Percentiles rank a stretch among this genome's conserved stretches.
Conservation (phyloP, 2,113 vertebrate species). For the Daubentonia madagascariensis region DNA sequence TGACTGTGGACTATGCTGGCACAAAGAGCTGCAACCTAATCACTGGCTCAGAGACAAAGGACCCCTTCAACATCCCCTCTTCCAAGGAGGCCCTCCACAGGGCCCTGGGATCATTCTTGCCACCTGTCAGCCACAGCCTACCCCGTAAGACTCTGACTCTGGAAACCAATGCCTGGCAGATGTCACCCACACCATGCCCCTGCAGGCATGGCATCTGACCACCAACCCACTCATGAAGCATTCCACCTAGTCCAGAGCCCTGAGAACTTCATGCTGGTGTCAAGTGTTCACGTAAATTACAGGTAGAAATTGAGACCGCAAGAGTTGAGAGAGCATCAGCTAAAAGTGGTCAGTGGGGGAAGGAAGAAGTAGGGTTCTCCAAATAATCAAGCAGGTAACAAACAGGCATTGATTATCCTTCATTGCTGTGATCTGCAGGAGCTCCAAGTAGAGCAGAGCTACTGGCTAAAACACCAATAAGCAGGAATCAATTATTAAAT, state of each 20-base stretch:
- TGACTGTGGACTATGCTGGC: background rate
- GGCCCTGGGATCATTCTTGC: background rate
- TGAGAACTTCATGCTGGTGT: background rate
- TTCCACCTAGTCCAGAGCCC: too few species aligned
- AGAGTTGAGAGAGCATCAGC: background rate
- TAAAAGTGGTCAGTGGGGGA: background rate
- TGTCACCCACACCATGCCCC: fast-evolving
- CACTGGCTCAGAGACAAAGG: slow-evolving; percentile 12
- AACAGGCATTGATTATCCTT: background rate
- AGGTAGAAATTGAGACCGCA: background rate
- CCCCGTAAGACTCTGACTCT: background rate
- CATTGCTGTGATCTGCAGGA: background rate
- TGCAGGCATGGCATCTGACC: background rate
- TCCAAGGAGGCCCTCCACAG: background rate
- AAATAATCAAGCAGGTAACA: background rate
- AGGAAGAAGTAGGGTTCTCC: background rate
- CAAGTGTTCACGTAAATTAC: fast-evolving
- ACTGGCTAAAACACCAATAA: background rate
- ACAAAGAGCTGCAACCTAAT: slow-evolving; percentile 51
- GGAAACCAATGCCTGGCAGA: background rate
- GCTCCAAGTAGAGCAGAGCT: background rate
- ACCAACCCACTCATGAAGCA: background rate
- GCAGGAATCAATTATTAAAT: background rate
- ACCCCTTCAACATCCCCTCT: background rate
- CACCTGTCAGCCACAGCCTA: slow-evolving; percentile 20